Evolutionary conservation across 2,888 invertebrate genomes (phyloP).

Genomic region (Dynastes maya): DNA sequence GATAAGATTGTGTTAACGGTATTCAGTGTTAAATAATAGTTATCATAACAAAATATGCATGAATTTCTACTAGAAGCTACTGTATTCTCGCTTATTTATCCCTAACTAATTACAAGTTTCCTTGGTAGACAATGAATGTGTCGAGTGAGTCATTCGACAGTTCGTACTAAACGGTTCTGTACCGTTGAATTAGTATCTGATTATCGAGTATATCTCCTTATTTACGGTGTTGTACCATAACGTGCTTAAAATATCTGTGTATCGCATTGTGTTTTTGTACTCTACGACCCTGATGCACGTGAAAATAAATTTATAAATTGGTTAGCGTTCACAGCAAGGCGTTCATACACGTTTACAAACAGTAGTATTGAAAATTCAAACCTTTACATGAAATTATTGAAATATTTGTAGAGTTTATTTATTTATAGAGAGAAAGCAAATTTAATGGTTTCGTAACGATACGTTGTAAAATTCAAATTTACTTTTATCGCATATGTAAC

Average conservation of each 20-base stretch:
- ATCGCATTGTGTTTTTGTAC: no score
- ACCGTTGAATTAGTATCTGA: conserved; percentile 16
- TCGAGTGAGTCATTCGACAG: conserved; percentile 15
- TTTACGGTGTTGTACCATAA: background rate
- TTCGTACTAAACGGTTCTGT: conserved; percentile 18
- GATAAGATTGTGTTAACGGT: background rate
- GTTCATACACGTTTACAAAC: no score
- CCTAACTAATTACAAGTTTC: conserved; percentile 32
- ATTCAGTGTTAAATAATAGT: background rate
- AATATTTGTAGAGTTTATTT: no score
- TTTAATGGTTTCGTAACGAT: no score
- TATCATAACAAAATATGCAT: background rate
- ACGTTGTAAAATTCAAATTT: no score
- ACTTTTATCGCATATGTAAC: no score
- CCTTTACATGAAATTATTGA: no score
- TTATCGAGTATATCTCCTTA: conserved; percentile 21
- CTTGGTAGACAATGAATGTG: conserved; percentile 2
- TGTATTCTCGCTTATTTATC: conserved; percentile 13
- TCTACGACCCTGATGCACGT: no score
- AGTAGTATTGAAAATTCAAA: no score
- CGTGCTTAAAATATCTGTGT: background rate
- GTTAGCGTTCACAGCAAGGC: no score
- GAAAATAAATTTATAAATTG: no score
- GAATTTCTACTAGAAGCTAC: background rate
- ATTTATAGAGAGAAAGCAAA: no score